Evolutionary conservation across 2,113 vertebrate species (phyloP).

Genomic region (Odocoileus virginianus): DNA sequence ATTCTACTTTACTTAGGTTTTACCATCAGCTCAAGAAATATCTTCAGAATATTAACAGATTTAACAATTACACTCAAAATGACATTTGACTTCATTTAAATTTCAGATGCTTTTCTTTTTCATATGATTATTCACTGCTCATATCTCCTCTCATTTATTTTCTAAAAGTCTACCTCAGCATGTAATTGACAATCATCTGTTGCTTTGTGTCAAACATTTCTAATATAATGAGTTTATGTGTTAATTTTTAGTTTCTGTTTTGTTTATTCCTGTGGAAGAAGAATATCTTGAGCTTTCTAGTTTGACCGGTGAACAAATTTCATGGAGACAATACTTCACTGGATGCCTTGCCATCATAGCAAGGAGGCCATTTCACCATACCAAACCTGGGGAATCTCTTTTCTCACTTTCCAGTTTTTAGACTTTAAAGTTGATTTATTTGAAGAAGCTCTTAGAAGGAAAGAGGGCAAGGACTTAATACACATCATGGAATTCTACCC

Average conservation of each 20-base stretch:
- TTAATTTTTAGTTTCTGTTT: background rate
- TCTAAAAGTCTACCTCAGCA: background rate
- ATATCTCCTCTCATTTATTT: background rate
- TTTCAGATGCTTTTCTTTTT: background rate
- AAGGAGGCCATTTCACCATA: background rate
- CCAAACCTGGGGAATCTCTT: background rate
- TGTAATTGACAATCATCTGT: background rate
- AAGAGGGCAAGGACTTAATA: slow-evolving; percentile 58
- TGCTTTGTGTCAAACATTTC: background rate
- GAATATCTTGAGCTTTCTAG: background rate
- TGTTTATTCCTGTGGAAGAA: background rate
- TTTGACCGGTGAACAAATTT: background rate
- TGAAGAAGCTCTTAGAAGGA: slow-evolving; percentile 64
- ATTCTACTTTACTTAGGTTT: slow-evolving; percentile 40
- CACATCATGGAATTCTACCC: slow-evolving; percentile 53
- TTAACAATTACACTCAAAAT: background rate
- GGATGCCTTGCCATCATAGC: background rate
- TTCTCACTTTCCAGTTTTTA: background rate
- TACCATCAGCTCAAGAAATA: slow-evolving; percentile 4
- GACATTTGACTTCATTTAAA: background rate
- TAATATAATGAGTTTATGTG: background rate
- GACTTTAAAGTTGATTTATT: slow-evolving; percentile 66
- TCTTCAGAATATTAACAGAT: background rate
- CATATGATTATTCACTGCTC: background rate
- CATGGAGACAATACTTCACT: background rate